Evolutionary conservation across 2,888 invertebrate genomes (phyloP).

Genomic region (Nomada goodeniana): DNA sequence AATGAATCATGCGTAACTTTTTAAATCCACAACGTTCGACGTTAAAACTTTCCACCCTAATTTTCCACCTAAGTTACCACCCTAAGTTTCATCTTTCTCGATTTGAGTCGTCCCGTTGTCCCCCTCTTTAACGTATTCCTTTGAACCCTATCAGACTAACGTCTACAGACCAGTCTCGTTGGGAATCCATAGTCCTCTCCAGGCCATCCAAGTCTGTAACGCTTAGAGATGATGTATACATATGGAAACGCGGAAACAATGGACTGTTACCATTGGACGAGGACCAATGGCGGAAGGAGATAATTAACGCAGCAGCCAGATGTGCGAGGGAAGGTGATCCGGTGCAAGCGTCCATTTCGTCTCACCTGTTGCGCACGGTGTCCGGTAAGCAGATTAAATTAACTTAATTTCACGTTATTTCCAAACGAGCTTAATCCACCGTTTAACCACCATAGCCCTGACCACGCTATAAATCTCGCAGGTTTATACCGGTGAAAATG

Average conservation of each 20-base stretch:
- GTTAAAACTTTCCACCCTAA: neutral
- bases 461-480: neutral
- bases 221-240: conserved; percentile 72
- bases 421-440: conserved; percentile 25
- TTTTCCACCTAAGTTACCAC: too few species aligned
- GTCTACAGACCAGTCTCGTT: conserved; percentile 71
- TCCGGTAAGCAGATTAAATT: conserved; percentile 71
- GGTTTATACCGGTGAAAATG: neutral
- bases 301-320: conserved; percentile 76
- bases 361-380: conserved; percentile 76
- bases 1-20: too few species aligned
- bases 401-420: conserved; percentile 30
- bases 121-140: neutral
- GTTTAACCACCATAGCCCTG: neutral
- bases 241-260: conserved; percentile 75
- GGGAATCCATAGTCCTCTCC: conserved; percentile 74
- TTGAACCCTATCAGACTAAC: conserved; percentile 60
- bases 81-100: neutral
- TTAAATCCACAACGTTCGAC: too few species aligned
- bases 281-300: conserved; percentile 79
- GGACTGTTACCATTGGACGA: conserved; percentile 67
- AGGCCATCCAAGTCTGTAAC: conserved; percentile 60
- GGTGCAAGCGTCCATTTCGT: conserved; percentile 75
- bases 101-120: too few species aligned
- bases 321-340: conserved; percentile 81